Evolutionary conservation across 2,888 invertebrate species (phyloP), one percentile per base, ranked within the genome.

Genomic region (Ormyrus thymus): DNA sequence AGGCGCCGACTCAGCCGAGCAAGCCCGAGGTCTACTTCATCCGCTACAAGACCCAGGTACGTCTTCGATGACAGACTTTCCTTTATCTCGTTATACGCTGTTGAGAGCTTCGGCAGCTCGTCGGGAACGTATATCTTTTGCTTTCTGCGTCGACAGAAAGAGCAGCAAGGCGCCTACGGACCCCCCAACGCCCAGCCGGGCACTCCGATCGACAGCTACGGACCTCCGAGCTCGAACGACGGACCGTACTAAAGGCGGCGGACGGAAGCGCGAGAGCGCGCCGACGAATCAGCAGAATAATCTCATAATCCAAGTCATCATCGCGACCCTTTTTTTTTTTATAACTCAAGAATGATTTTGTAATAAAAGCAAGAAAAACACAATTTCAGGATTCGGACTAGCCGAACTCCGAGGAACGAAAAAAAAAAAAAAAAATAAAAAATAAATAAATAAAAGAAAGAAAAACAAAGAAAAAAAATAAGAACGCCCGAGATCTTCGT

Each of bases 1-100:
- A 95, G 4, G 94, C 94, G 64, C 95, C 96, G 61, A 96, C 96
- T 55, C 96, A 96, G 87, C 96, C 96, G 65, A 94, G 95, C 92
- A 96, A 96, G 90, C 96, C 96, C 7, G 96, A 96, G 91, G 96
- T 96, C 73, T 96, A 96, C 92, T 96, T 96, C 92, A 96, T 96
- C 92, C 94, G 96, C 91, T 97, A 96, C 91, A 95, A 95, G 91
- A 95, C 95, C 70, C 95, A 95, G 94, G 95, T 95, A 90, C 0
- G 69, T 29, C 0, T 7, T 45, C 13, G 1, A 46, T 11, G 15
- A 61, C 10, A 6, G n/a, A 56, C 1, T 10, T 6, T 51, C 51
- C 1, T 15, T n/a, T 59, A 6, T 58, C 13, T n/a, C n/a, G n/a
- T n/a, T n/a, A n/a, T n/a, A n/a, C n/a, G n/a, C n/a, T n/a, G n/a